These are phyloP conservation scores for Melospiza melodia DNA, from an alignment of 2,113 vertebrate species.

Conservation along the genomic window DNA sequence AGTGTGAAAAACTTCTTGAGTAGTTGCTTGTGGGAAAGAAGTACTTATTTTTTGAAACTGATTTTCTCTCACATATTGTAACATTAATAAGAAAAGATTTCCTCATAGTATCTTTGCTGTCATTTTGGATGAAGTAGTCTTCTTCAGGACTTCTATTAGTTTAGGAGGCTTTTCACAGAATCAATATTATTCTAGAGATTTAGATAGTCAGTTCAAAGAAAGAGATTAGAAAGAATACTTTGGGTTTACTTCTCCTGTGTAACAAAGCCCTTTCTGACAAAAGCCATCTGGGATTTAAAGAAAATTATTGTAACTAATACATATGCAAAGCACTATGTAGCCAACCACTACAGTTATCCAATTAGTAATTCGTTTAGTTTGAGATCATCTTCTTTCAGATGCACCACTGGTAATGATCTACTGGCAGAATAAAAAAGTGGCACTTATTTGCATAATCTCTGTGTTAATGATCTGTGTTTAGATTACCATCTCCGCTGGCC, in stretches of 20 bases:
- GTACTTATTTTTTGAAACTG: not conserved
- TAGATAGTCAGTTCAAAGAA: not conserved
- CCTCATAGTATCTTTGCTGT: not conserved
- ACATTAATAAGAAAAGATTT: not conserved
- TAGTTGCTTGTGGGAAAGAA: not conserved
- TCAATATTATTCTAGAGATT: not conserved
- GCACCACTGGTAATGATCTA: no score
- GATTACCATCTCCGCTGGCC: not conserved
- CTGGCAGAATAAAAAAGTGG: not conserved
- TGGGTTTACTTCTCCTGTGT: not conserved
- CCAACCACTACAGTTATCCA: not conserved
- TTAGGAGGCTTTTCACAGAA: not conserved
- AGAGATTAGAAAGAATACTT: not conserved
- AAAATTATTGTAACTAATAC: not conserved
- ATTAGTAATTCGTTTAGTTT: not conserved
- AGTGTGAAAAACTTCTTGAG: not conserved
- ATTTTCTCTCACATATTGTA: not conserved
- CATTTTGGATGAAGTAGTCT: not conserved
- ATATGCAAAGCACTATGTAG: not conserved
- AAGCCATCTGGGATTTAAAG: not conserved
- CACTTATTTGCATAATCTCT: not conserved
- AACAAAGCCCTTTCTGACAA: not conserved
- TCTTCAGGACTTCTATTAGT: not conserved
- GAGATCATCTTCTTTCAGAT: not conserved
- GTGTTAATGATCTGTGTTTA: not conserved